Percentiles rank a stretch among this genome's conserved stretches.
Evolutionary conservation across 2,797 vertebrate genomes (phyloP).

Genomic region (Neosilurus mollespiculum): DNA sequence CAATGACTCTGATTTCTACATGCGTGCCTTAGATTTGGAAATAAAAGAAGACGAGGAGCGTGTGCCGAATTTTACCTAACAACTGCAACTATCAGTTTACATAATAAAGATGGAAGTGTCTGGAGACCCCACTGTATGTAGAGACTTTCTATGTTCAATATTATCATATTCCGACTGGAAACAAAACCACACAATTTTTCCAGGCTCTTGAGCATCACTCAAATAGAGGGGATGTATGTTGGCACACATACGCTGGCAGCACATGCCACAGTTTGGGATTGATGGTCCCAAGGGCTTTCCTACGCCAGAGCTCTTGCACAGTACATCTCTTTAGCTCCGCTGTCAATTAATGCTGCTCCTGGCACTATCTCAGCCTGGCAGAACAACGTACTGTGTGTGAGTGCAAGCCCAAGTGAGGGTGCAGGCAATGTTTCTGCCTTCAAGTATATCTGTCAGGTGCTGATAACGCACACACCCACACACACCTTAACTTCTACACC

Average conservation of each 20-base stretch:
- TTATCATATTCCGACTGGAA: background rate
- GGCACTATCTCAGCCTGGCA: conserved; percentile 44
- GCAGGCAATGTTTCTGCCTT: conserved; percentile 33
- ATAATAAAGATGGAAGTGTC: too few species aligned
- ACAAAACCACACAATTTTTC: background rate
- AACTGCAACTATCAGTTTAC: too few species aligned
- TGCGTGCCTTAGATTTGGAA: too few species aligned
- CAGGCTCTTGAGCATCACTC: background rate
- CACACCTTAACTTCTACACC: conserved; percentile 47
- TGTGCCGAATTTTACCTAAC: too few species aligned
- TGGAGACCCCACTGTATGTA: too few species aligned
- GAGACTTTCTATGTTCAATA: background rate
- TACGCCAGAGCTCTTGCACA: conserved; percentile 16
- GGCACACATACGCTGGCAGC: background rate
- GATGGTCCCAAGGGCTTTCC: conserved; percentile 32
- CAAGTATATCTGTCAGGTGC: conserved; percentile 46
- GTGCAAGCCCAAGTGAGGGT: conserved; percentile 25
- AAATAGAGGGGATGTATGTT: background rate
- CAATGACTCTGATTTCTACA: too few species aligned
- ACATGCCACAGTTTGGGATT: conserved; percentile 23
- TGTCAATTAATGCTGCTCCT: conserved; percentile 48
- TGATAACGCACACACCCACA: conserved; percentile 30
- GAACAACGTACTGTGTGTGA: conserved; percentile 15
- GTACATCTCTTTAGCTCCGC: conserved; percentile 43
- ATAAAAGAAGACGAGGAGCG: too few species aligned